Conservation (phyloP, 2,113 vertebrate species). For the Onychorhynchus coronatus region DNA sequence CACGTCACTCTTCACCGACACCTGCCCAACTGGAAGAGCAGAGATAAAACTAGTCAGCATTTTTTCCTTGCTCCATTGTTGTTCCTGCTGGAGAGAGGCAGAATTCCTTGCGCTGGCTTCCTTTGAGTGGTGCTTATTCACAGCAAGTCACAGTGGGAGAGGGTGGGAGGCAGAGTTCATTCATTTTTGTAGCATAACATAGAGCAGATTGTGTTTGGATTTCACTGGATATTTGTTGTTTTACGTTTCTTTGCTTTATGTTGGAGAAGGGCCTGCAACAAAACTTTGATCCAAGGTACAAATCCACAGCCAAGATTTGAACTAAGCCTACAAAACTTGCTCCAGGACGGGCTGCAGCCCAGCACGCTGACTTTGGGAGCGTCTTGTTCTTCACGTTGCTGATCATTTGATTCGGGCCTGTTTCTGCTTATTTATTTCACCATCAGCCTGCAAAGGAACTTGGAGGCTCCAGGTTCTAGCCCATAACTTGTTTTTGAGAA, state of each 20-base stretch:
- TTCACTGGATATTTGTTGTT: slow-evolving; percentile 56
- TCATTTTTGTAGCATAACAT: slow-evolving; percentile 59
- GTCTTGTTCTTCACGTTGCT: background rate
- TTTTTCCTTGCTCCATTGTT: background rate
- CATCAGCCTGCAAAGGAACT: background rate
- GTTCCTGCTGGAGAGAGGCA: slow-evolving; percentile 12
- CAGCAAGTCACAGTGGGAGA: slow-evolving; percentile 60
- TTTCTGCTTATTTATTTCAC: slow-evolving; percentile 37
- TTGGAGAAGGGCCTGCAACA: slow-evolving; percentile 53
- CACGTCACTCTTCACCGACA: background rate
- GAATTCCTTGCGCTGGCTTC: background rate
- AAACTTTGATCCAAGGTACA: slow-evolving; percentile 61
- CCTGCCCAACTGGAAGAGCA: background rate
- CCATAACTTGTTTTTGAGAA: background rate
- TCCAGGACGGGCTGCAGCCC: background rate
- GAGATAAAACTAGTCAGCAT: background rate
- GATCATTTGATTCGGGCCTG: background rate
- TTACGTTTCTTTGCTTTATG: slow-evolving; percentile 45
- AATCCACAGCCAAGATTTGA: slow-evolving; percentile 49
- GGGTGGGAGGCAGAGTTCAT: slow-evolving; percentile 65
- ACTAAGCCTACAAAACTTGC: slow-evolving; percentile 32
- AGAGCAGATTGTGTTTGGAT: slow-evolving; percentile 56
- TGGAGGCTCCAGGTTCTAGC: background rate
- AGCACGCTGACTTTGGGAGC: background rate
- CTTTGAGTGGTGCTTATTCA: slow-evolving; percentile 41